Evolutionary conservation across 2,113 vertebrate species (phyloP).

Genomic region (Perognathus longimembris): DNA sequence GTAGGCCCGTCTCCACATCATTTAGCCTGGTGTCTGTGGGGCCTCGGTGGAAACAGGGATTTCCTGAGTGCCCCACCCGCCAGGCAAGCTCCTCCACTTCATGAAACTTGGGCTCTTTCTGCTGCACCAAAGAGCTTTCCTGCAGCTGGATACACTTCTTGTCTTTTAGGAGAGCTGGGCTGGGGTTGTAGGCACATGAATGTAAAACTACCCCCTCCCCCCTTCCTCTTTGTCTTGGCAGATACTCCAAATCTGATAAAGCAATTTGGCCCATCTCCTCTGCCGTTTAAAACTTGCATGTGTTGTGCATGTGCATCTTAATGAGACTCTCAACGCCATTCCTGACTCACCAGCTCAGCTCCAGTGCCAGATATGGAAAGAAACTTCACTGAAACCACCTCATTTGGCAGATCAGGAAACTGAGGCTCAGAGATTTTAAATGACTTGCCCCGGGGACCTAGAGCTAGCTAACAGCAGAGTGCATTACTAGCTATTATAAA

Average conservation of each 20-base stretch:
- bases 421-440: conserved; percentile 37
- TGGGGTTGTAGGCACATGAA: conserved; percentile 57
- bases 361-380: neutral
- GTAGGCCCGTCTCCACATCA: neutral
- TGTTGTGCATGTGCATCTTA: conserved; percentile 56
- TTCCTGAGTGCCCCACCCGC: conserved; percentile 39
- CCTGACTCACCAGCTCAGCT: conserved; percentile 32
- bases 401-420: conserved; percentile 56
- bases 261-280: conserved; percentile 73
- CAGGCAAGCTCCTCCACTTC: neutral
- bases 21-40: neutral
- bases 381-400: neutral
- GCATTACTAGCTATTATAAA: conserved; percentile 17
- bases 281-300: conserved; percentile 66
- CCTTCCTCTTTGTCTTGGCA: conserved; percentile 67
- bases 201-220: conserved; percentile 46
- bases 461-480: neutral
- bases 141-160: conserved; percentile 56
- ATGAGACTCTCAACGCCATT: conserved; percentile 40
- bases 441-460: conserved; percentile 21
- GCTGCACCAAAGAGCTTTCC: conserved; percentile 52
- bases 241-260: conserved; percentile 79
- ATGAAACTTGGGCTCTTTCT: conserved; percentile 7
- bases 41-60: conserved; percentile 47
- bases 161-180: conserved; percentile 58